phyloP scores from a whole-genome alignment of 1,140 invertebrate genomes.

The Drosophila neocordata region DNA sequence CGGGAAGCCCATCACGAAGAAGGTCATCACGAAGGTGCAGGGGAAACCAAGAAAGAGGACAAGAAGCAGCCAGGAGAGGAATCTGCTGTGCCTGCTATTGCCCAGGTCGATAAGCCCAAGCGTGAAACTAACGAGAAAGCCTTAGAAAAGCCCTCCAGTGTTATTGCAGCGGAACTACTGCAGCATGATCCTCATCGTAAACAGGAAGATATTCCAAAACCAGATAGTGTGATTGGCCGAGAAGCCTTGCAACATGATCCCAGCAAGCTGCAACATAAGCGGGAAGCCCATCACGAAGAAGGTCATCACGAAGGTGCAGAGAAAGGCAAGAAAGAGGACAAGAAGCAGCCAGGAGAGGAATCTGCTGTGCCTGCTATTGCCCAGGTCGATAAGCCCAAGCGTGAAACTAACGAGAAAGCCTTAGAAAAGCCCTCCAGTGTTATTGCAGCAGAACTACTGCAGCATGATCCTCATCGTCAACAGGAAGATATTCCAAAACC shows the following conservation, averaged over 20 bases:
- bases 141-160: slow-evolving; percentile 36
- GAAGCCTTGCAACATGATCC: not conserved
- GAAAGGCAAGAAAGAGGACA: not conserved
- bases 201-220: not conserved
- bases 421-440: slow-evolving; percentile 36
- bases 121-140: slow-evolving; percentile 29
- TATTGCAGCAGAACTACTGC: slow-evolving; percentile 8
- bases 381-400: slow-evolving; percentile 4
- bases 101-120: slow-evolving; percentile 3
- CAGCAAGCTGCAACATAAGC: not conserved
- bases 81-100: not conserved
- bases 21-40: not conserved
- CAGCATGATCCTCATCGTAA: slow-evolving; percentile 23
- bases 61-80: not conserved
- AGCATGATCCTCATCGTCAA: slow-evolving; percentile 18
- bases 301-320: not conserved
- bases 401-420: slow-evolving; percentile 30
- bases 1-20: not conserved
- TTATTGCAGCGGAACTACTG: slow-evolving; percentile 6
- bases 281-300: not conserved
- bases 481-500: not conserved
- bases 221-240: not conserved
- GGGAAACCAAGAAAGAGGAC: not conserved
- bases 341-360: not conserved
- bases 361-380: not conserved